Percentiles rank a stretch among this genome's conserved stretches.
phyloP scores from a whole-genome alignment of 92 coral and sea anemone genomes.

The Siderastrea siderea region DNA sequence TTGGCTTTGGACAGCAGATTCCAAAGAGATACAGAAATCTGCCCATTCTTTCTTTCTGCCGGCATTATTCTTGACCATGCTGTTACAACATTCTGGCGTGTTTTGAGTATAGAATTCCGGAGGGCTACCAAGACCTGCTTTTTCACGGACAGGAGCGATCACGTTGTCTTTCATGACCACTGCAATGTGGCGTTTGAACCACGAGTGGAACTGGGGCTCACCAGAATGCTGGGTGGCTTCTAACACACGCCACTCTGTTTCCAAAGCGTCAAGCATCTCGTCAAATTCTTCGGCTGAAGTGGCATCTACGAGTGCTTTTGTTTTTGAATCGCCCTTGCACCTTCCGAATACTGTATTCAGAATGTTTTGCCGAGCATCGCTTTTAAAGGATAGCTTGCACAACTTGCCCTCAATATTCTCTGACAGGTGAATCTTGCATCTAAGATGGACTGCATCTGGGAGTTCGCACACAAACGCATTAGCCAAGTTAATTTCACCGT shows the following conservation, averaged over 20 bases:
- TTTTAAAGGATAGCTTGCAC: slow-evolving; percentile 46
- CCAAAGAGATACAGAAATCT: slow-evolving; percentile 53
- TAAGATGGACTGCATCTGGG: slow-evolving; percentile 64
- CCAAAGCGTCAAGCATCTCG: slow-evolving; percentile 47
- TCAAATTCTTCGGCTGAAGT: slow-evolving; percentile 55
- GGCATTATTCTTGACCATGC: slow-evolving; percentile 44
- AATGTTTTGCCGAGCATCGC: slow-evolving; percentile 46
- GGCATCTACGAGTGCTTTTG: slow-evolving; percentile 71
- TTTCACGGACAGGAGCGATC: slow-evolving; percentile 62
- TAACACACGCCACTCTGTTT: slow-evolving; percentile 52
- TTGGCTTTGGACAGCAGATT: slow-evolving; percentile 49
- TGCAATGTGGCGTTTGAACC: slow-evolving; percentile 59
- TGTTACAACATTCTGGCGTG: slow-evolving; percentile 39
- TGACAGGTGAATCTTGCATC: slow-evolving; percentile 64
- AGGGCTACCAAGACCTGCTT: slow-evolving; percentile 68
- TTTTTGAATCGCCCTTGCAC: slow-evolving; percentile 41
- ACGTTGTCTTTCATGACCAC: slow-evolving; percentile 72
- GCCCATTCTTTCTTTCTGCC: slow-evolving; percentile 65
- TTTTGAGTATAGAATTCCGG: slow-evolving; percentile 65
- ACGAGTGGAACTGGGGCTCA: slow-evolving; percentile 52
- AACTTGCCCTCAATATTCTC: slow-evolving; percentile 68
- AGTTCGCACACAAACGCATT: slow-evolving; percentile 72
- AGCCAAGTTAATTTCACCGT: slow-evolving; percentile 68
- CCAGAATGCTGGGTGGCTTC: slow-evolving; percentile 66
- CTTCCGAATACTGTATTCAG: slow-evolving; percentile 58